Evolutionary conservation across 1,140 invertebrate species (phyloP).

Genomic region (Eubasilissa regina): DNA sequence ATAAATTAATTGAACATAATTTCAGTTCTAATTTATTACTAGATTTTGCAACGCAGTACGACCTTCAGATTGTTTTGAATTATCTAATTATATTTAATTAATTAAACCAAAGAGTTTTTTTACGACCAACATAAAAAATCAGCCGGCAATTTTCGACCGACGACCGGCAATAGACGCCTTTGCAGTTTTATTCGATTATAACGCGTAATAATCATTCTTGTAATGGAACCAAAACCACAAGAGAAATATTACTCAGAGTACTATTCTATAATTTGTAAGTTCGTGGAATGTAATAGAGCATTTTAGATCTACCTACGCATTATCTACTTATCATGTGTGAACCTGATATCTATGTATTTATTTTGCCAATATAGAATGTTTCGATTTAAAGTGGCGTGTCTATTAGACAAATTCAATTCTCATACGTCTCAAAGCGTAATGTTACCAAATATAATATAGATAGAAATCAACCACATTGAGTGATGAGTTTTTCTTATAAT

Average conservation of each 20-base stretch:
- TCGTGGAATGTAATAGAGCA: slow-evolving; percentile 5
- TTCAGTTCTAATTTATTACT: too few relatives aligned
- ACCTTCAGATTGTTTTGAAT: slow-evolving; percentile 14
- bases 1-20: too few relatives aligned
- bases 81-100: slow-evolving; percentile 3
- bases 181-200: slow-evolving; percentile 37
- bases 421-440: too few relatives aligned
- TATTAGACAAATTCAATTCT: too few relatives aligned
- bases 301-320: not conserved
- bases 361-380: not conserved
- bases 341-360: not conserved
- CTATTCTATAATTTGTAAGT: slow-evolving; percentile 12
- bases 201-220: slow-evolving; percentile 24
- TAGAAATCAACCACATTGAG: too few relatives aligned
- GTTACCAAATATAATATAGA: too few relatives aligned
- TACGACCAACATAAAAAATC: not conserved
- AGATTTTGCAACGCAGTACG: not conserved
- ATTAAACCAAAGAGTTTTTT: not conserved
- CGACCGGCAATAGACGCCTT: slow-evolving; percentile 28
- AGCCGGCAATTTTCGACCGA: slow-evolving; percentile 1
- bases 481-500: too few relatives aligned
- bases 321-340: not conserved
- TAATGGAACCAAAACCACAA: slow-evolving; percentile 52
- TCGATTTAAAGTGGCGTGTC: too few relatives aligned
- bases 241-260: not conserved